Evolutionary conservation across 2,797 vertebrate genomes (phyloP).

Genomic region (Parambassis ranga): DNA sequence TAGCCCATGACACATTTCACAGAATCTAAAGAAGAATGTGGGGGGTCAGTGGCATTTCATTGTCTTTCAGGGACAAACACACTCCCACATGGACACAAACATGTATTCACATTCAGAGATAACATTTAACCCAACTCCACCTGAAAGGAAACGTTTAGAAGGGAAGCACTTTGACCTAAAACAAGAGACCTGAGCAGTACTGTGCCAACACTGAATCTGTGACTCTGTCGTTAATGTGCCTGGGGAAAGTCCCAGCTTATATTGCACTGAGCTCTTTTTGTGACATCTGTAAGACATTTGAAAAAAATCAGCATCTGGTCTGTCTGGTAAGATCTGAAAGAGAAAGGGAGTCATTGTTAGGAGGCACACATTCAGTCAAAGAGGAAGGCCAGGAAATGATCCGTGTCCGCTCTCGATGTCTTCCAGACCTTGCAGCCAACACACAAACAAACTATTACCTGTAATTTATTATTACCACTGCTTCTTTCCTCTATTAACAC

Average conservation of each 20-base stretch:
- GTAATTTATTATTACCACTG: not conserved
- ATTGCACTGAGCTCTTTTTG: slow-evolving; percentile 26
- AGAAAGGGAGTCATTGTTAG: slow-evolving; percentile 38
- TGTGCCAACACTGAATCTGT: not conserved
- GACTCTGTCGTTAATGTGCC: slow-evolving; percentile 17
- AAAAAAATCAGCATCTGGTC: slow-evolving; percentile 16
- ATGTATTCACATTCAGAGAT: slow-evolving; percentile 20
- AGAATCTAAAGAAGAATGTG: slow-evolving; percentile 82
- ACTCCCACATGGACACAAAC: slow-evolving; percentile 42
- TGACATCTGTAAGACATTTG: slow-evolving; percentile 55
- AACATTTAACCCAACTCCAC: not conserved
- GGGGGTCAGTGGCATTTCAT: slow-evolving; percentile 72
- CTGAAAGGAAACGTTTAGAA: slow-evolving; percentile 46
- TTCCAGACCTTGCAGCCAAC: slow-evolving; percentile 10
- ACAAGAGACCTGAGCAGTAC: not conserved
- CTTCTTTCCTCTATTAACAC: not conserved
- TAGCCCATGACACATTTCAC: slow-evolving; percentile 92
- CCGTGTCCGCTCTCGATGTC: not conserved
- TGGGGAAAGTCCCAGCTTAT: slow-evolving; percentile 31
- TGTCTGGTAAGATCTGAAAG: slow-evolving; percentile 51
- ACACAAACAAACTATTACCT: not conserved
- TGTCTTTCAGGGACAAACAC: slow-evolving; percentile 15
- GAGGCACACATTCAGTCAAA: not conserved
- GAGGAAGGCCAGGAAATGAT: slow-evolving; percentile 12
- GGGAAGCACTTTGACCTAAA: slow-evolving; percentile 13